These are phyloP conservation scores for Cichlasoma orientale DNA, from an alignment of 2,797 vertebrate species.

Conservation along the genomic window DNA sequence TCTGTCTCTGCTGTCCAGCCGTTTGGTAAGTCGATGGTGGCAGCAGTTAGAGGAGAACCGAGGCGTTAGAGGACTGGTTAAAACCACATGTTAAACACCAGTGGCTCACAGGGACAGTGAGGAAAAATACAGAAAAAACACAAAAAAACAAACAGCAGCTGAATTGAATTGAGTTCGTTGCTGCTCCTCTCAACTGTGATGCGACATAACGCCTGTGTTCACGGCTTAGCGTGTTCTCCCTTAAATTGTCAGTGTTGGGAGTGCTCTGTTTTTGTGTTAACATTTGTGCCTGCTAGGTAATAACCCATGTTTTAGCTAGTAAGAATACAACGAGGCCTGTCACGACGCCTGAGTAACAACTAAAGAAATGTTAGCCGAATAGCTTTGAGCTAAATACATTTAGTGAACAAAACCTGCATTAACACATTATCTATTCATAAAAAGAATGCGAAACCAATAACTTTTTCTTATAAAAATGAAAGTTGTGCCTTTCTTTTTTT, in stretches of 20 bases:
- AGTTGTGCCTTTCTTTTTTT: neutral
- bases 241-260: rapidly evolving
- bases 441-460: neutral
- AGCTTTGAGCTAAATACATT: neutral
- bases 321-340: constrained; percentile 8
- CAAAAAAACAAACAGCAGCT: constrained; percentile 18
- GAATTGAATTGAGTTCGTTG: constrained; percentile 34
- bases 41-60: neutral
- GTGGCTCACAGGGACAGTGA: neutral
- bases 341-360: constrained; percentile 31
- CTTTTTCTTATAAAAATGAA: neutral
- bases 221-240: neutral
- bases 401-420: neutral
- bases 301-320: neutral
- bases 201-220: constrained; percentile 49
- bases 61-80: neutral
- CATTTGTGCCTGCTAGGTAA: neutral
- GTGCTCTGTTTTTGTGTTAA: neutral
- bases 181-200: constrained; percentile 34
- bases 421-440: neutral
- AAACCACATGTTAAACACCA: neutral
- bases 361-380: constrained; percentile 6
- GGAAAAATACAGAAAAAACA: neutral
- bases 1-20: neutral
- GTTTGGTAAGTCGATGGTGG: neutral